phyloP scores from a whole-genome alignment of 2,797 vertebrate genomes.

The Enteromius mattozi region DNA sequence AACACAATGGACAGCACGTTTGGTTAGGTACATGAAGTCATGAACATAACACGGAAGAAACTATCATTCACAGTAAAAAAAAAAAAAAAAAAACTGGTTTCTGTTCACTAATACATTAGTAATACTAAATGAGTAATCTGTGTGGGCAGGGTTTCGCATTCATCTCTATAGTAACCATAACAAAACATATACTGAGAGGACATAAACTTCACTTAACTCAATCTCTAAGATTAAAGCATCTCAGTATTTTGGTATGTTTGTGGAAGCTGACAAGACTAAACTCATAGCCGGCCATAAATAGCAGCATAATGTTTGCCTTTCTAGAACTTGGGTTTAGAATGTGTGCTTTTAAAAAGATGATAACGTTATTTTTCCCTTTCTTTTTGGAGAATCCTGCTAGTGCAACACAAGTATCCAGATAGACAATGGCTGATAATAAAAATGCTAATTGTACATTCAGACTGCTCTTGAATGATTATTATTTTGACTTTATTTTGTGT shows the following conservation, averaged over 20 bases:
- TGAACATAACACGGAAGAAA: slow-evolving; percentile 20
- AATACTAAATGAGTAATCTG: slow-evolving; percentile 35
- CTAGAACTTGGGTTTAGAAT: slow-evolving; percentile 44
- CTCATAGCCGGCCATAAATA: slow-evolving; percentile 32
- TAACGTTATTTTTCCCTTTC: background rate
- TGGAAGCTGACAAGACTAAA: slow-evolving; percentile 55
- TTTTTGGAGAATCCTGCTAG: background rate
- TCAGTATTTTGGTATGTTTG: slow-evolving; percentile 16
- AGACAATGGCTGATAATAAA: background rate
- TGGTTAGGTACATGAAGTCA: background rate
- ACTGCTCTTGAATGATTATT: background rate
- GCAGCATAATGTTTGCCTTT: slow-evolving; percentile 52
- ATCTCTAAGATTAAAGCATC: slow-evolving; percentile 42
- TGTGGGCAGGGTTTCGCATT: slow-evolving; percentile 6
- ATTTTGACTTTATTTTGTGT: background rate
- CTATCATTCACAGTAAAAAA: background rate
- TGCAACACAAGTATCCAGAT: background rate
- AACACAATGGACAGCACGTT: slow-evolving; percentile 13
- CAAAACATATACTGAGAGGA: slow-evolving; percentile 30
- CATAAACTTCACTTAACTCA: slow-evolving; percentile 36
- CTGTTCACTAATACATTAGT: slow-evolving; percentile 17
- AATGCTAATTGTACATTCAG: background rate
- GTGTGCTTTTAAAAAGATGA: slow-evolving; percentile 37
- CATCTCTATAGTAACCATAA: slow-evolving; percentile 42
- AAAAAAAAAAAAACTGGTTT: slow-evolving; percentile 8